Base-by-base conservation (phyloP, 2,888 invertebrate genomes). In the Amphimallon solstitiale region DNA sequence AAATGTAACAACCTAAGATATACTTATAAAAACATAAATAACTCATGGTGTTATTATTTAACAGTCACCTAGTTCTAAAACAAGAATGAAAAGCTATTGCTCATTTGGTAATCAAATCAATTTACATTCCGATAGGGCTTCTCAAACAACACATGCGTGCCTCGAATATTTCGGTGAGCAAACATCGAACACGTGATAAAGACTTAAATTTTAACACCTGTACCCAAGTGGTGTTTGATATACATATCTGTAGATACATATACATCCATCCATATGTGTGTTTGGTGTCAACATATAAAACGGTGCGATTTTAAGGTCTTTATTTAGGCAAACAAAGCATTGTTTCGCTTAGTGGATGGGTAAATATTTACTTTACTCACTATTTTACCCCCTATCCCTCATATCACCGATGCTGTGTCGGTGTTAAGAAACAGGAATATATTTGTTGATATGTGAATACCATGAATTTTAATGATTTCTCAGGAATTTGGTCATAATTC, bases 251-350 rank as follows among this genome's bases (percentile, higher is more conserved):
- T 23, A 23, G 2, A 5, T 23, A 5, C 5, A n/a, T n/a, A n/a
- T n/a, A n/a, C n/a, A n/a, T n/a, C n/a, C n/a, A n/a, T n/a, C n/a
- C n/a, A 5, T 29, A 5, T 9, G 29, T 29, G 29, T 29, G 29
- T 29, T 5, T 29, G 5, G 56, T 59, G 43, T 59, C 56, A 59
- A 59, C 56, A 59, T 23, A 38, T 15, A 10, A 40, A 10, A 37
- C 34, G 64, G 54, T 64, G 64, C 64, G 54, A 64, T 64, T 64
- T 64, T 46, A 43, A 52, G 56, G 64, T 56, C 54, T 64, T 54
- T 64, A 46, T 59, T 37, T 46, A 14, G 54, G 54, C 64, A 64
- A 64, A 64, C 64, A 64, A 37, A 14, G 45, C 35, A 64, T 64
- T 64, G 64, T 64, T 64, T 64, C 64, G 52, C 54, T 23, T 46